phyloP scores from a whole-genome alignment of 1,140 invertebrate species.

The Diorhabda elongata region DNA sequence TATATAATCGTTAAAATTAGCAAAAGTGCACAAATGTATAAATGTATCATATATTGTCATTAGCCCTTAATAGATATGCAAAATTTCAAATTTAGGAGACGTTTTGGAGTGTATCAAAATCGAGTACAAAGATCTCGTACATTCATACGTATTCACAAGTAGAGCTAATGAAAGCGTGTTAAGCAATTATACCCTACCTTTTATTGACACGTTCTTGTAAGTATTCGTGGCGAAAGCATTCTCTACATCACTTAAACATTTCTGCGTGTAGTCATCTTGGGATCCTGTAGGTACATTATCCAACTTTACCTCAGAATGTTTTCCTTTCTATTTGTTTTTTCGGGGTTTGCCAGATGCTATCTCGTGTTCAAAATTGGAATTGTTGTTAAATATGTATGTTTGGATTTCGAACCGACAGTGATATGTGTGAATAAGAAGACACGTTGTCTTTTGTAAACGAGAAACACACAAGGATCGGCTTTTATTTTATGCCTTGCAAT shows the following conservation, averaged over 20 bases:
- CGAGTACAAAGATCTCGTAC: too few species aligned
- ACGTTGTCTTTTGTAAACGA: not conserved
- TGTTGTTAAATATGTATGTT: constrained; percentile 3
- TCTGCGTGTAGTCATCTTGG: constrained; percentile 1
- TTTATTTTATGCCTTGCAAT: not conserved
- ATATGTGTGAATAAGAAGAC: constrained; percentile 2
- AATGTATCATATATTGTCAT: not conserved
- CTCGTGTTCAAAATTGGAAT: not conserved
- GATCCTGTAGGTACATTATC: not conserved
- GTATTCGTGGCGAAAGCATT: not conserved
- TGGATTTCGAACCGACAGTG: not conserved
- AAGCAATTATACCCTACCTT: not conserved
- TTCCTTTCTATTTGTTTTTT: not conserved
- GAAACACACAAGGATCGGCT: constrained; percentile 1
- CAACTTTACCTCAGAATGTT: not conserved
- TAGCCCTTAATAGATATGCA: too few species aligned
- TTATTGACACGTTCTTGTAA: not conserved
- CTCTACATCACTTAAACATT: not conserved
- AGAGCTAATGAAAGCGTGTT: too few species aligned
- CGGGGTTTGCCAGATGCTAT: not conserved
- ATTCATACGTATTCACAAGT: too few species aligned
- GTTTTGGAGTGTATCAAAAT: too few species aligned
- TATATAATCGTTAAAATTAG: too few species aligned
- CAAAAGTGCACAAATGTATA: too few species aligned
- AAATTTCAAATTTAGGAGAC: too few species aligned